phyloP scores from a whole-genome alignment of 2,888 invertebrate species.

The Portevinia maculata region DNA sequence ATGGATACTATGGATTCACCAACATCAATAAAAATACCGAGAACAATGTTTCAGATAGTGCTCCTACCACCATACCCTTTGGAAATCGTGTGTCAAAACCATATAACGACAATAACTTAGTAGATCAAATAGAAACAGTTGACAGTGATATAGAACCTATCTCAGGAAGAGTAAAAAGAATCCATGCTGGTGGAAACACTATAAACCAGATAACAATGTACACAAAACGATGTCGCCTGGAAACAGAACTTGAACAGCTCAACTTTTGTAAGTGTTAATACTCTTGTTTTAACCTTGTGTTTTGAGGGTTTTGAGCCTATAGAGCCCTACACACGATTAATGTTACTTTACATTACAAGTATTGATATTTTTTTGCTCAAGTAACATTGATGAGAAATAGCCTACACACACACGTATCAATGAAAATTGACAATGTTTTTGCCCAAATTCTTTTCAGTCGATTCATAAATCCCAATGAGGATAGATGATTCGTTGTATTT shows the following conservation, averaged over 20 bases:
- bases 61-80: background rate
- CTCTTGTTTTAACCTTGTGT: background rate
- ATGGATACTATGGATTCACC: conserved; percentile 80
- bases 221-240: conserved; percentile 1
- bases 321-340: too few relatives aligned
- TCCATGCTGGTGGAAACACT: background rate
- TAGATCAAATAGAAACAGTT: background rate
- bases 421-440: too few relatives aligned
- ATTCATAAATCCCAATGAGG: too few relatives aligned
- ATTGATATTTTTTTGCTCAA: too few relatives aligned
- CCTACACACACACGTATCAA: too few relatives aligned
- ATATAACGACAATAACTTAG: background rate
- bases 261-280: background rate
- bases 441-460: too few relatives aligned
- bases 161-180: background rate
- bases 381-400: too few relatives aligned
- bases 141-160: background rate
- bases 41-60: conserved; percentile 47
- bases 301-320: too few relatives aligned
- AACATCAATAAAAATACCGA: conserved; percentile 76
- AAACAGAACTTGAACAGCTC: background rate
- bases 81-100: background rate
- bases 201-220: background rate
- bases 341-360: too few relatives aligned
- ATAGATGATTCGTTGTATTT: too few relatives aligned